Percentiles rank a stretch among this genome's conserved stretches.
Conservation (phyloP, 2,888 invertebrate genomes). For the Lamproptera curius region DNA sequence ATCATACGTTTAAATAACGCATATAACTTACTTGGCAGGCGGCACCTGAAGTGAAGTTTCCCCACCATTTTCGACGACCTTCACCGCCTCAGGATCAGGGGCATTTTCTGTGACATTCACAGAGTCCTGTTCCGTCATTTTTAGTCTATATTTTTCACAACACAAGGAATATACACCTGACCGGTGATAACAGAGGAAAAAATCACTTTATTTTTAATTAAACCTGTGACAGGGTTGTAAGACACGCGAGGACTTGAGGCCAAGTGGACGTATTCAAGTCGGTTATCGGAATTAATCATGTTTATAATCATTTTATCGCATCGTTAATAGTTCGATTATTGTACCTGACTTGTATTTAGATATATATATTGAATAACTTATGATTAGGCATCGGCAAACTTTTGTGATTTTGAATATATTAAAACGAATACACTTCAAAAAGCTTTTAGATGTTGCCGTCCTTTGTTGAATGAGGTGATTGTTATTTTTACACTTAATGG, state of each 20-base stretch:
- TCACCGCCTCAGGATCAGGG: constrained; percentile 12
- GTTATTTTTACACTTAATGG: no score
- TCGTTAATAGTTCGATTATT: constrained; percentile 57
- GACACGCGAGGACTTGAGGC: constrained; percentile 46
- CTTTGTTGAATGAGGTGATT: no score
- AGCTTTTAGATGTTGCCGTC: constrained; percentile 12
- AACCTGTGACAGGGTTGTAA: constrained; percentile 21
- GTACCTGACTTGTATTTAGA: constrained; percentile 28
- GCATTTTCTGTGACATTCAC: constrained; percentile 48
- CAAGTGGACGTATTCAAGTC: constrained; percentile 48
- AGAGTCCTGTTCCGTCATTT: constrained; percentile 53
- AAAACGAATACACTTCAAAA: not conserved
- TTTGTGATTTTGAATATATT: constrained; percentile 7
- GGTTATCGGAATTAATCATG: constrained; percentile 52
- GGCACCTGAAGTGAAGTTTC: constrained; percentile 19
- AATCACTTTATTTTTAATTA: constrained; percentile 12
- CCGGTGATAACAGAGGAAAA: not conserved
- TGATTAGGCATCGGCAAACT: constrained; percentile 14
- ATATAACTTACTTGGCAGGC: constrained; percentile 9
- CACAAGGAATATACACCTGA: constrained; percentile 28
- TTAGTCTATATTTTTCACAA: constrained; percentile 31
- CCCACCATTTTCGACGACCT: constrained; percentile 22
- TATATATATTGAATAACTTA: constrained; percentile 6
- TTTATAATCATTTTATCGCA: constrained; percentile 55
- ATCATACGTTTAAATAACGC: no score